Evolutionary conservation across 1,140 invertebrate species (phyloP), one percentile per base, ranked within the genome.

Genomic region (Myzus persicae): DNA sequence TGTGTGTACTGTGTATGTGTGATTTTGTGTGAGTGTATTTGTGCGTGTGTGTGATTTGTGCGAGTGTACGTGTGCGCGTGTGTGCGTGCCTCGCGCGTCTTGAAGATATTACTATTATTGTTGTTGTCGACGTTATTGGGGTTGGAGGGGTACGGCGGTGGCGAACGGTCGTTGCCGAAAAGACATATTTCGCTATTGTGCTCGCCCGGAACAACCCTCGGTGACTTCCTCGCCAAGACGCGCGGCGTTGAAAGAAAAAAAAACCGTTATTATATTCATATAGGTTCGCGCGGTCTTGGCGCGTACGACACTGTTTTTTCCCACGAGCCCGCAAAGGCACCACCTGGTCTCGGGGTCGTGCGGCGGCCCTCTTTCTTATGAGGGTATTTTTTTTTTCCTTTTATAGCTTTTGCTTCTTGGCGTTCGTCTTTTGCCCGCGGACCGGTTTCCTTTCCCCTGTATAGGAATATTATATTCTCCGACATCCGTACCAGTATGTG

Each of bases 401-500:
- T n/a, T 67, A 67, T 93, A n/a, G 67, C 91, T 93, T 93, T 93
- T 85, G 91, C 91, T 93, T 93, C 91, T 93, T 93, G 91, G 91
- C 91, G 46, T 93, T 40, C 81, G 91, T 93, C 91, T 93, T 93
- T 93, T 93, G 91, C 44, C 91, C 18, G 48, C 54, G 31, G 90
- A 93, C 91, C 91, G 91, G 91, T 93, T 93, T 90, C 36, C 36
- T 90, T 20, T 67, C 54, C 44, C 18, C 22, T 24, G 22, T 76
- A n/a, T n/a, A n/a, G n/a, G n/a, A 76, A 76, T 76, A 76, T 76
- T 31, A 31, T 67, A 76, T 76, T 76, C 59, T 76, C 31, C 59
- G 59, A n/a, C n/a, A 14, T 76, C 59, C n/a, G 26, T 59, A 31
- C 26, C 31, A 14, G 31, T 36, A 44, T n/a, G n/a, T n/a, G n/a